Evolutionary conservation across 2,797 vertebrate genomes (phyloP), one percentile per base, ranked within the genome.

Genomic region (Leptatherina wallacei): DNA sequence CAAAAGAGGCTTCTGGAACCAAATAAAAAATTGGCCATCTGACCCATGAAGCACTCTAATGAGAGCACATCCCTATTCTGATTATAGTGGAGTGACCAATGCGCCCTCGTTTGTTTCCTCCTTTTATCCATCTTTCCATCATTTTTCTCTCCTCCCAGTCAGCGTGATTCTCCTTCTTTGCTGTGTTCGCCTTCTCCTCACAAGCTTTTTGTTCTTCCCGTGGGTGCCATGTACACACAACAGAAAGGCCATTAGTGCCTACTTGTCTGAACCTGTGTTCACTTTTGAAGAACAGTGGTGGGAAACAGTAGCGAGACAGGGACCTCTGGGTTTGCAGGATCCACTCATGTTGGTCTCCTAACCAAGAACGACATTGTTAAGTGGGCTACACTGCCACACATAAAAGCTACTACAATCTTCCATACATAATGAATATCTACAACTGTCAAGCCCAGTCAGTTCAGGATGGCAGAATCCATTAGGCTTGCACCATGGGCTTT

Each of bases 401-500:
- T 92, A 92, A 93, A 93, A 93, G 90, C 91, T 90, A 90, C 89
- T 91, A 93, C 93, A 94, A 93, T 91, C 71, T 84, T 63, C 85
- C 79, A 94, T 94, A 84, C 94, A 94, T 95, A 91, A 95, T 94
- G 89, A 92, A 95, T 92, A 92, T 86, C 83, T 89, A 91, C 91
- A 92, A 91, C 88, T 92, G 93, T 93, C 91, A 89, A 77, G 82
- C 72, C 60, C 89, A 91, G 89, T 93, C 92, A 88, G 89, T 89
- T 87, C 85, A 88, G 85, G 75, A 86, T 60, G 71, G 79, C 71
- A 71, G 85, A 89, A 88, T 92, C 91, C 92, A 93, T 94, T 94
- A 94, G 91, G 87, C 81, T 7, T 75, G 84, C 88, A 89, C 92
- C 78, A 73, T 85, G 90, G 92, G 89, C 90, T 93, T 93, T 90